Conservation (phyloP, 2,797 vertebrate species). For the Rhinella marina region DNA sequence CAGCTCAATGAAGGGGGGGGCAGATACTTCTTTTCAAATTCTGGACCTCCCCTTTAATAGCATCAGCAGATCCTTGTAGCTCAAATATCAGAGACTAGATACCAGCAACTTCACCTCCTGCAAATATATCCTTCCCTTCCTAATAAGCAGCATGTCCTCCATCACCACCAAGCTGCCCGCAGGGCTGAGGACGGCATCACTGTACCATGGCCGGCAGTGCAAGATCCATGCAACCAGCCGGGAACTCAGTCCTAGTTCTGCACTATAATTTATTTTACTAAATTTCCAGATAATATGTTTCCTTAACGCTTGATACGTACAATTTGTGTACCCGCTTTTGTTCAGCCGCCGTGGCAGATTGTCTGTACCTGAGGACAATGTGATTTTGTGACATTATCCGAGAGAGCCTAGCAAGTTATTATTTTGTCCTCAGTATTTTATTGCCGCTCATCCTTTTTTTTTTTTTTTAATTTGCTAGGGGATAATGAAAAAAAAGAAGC, state of each 20-base stretch:
- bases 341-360: not conserved
- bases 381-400: conserved; percentile 10
- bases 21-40: not conserved
- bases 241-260: not conserved
- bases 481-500: conserved; percentile 46
- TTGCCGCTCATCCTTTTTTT: not conserved
- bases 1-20: too few relatives aligned
- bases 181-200: not conserved
- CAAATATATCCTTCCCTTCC: not conserved
- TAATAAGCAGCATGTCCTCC: not conserved
- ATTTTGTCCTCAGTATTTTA: conserved; percentile 35
- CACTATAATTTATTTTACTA: conserved; percentile 5
- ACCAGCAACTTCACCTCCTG: not conserved
- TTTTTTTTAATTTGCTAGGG: conserved; percentile 11
- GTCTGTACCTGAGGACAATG: conserved; percentile 7
- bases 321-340: not conserved
- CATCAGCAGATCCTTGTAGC: not conserved
- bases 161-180: not conserved
- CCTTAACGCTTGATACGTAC: not conserved
- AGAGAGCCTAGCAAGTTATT: conserved; percentile 24
- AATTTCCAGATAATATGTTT: not conserved
- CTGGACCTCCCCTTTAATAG: not conserved
- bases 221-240: not conserved
- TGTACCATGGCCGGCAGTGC: conserved; percentile 1
- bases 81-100: not conserved